A percentile compares a stretch with the other conserved stretches of the same genome.
Evolutionary conservation across 1,140 invertebrate genomes (phyloP).

Genomic region (Augochlora pura): DNA sequence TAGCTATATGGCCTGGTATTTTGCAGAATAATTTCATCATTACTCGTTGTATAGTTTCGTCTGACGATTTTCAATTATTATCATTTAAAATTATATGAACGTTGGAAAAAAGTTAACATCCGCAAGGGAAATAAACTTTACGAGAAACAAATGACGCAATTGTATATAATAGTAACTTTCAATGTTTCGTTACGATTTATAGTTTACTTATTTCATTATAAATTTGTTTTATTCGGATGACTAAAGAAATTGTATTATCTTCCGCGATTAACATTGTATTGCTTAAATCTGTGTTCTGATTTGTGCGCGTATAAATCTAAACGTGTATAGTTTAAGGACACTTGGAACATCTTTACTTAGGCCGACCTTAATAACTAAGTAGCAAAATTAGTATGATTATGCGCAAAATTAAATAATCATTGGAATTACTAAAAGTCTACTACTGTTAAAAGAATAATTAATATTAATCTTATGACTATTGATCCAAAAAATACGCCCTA

Average conservation of each 20-base stretch:
- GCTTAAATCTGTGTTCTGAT: neutral
- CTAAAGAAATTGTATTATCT: conserved; percentile 7
- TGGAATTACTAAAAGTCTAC: neutral
- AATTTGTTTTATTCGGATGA: neutral
- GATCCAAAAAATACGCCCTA: neutral
- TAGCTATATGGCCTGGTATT: neutral
- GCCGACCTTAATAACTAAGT: conserved; percentile 4
- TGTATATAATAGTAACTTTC: neutral
- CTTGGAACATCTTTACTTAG: conserved; percentile 1
- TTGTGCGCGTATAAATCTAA: neutral
- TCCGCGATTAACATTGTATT: neutral
- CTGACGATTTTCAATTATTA: neutral
- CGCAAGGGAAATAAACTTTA: too few species aligned
- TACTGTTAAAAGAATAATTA: conserved; percentile 1
- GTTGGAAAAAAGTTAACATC: neutral
- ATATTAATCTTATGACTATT: neutral
- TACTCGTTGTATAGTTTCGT: neutral
- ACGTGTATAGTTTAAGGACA: neutral
- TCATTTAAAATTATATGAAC: neutral
- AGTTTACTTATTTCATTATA: neutral
- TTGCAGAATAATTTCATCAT: neutral
- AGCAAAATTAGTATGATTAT: conserved; percentile 4
- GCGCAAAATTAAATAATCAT: conserved; percentile 5
- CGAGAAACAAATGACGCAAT: neutral
- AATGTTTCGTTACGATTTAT: neutral